phyloP scores from a whole-genome alignment of 2,797 vertebrate species.

The Tachyglossus aculeatus region DNA sequence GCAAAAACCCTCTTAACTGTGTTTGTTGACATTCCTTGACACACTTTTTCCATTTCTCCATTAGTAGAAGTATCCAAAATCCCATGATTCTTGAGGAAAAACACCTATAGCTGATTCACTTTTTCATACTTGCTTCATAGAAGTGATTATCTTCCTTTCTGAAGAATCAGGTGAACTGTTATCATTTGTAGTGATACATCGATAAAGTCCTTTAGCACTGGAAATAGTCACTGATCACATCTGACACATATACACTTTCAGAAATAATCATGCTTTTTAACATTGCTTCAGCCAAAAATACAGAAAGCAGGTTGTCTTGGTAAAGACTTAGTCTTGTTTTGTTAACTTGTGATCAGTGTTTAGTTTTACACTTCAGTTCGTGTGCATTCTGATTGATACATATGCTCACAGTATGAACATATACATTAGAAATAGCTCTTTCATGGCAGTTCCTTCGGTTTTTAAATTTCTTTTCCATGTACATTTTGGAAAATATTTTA shows the following conservation, averaged over 20 bases:
- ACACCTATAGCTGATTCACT: no score
- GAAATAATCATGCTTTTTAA: constrained; percentile 51
- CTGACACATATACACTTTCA: constrained; percentile 31
- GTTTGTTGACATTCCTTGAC: no score
- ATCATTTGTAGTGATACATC: constrained; percentile 2
- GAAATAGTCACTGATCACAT: constrained; percentile 38
- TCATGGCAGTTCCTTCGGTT: constrained; percentile 24
- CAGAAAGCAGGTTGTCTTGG: constrained; percentile 22
- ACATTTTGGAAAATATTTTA: no score
- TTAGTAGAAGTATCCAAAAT: no score
- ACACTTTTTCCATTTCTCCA: no score
- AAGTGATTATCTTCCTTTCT: background rate
- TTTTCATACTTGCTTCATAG: no score
- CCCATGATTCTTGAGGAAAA: no score
- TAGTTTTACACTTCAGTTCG: constrained; percentile 53
- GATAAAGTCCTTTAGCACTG: constrained; percentile 32
- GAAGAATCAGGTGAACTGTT: background rate
- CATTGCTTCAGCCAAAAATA: constrained; percentile 23
- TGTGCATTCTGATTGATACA: constrained; percentile 35
- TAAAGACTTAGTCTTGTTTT: constrained; percentile 16
- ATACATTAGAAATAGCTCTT: constrained; percentile 24
- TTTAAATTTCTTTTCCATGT: constrained; percentile 25
- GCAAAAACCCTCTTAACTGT: no score
- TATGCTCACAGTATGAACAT: constrained; percentile 7
- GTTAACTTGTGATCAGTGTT: constrained; percentile 55